Evolutionary conservation across 2,888 invertebrate genomes (phyloP), one percentile per base, ranked within the genome.

Genomic region (Aplocera efformata): DNA sequence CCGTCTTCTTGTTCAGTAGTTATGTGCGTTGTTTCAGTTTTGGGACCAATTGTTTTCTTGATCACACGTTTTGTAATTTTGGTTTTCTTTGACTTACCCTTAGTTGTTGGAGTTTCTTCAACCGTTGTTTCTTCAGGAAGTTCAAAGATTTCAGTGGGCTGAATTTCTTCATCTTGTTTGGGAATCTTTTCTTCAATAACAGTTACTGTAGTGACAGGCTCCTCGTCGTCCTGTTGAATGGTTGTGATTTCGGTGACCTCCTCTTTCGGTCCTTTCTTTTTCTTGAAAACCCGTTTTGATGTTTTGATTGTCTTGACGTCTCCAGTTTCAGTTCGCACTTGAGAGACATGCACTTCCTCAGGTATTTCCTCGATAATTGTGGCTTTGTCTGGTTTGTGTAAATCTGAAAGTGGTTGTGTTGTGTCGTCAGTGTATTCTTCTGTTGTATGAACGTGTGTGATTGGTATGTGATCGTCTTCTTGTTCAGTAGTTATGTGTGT

Each of bases 21-120:
- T 10, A 51, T 43, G 25, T 46, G 20, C 6, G 51, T 48, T 0
- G 48, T 45, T 42, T 48, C 65, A 1, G 54, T 35, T 38, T 61
- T 62, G 2, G 58, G 37, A 66, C 67, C 27, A 63, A 63, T 1
- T 58, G 66, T 57, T 23, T 45, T 49, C 54, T 59, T 22, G 57
- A 36, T 38, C 27, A 33, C 35, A 7, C 47, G 41, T 32, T 55
- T 60, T 53, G 52, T 42, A 31, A 45, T 53, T 40, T 67, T 58
- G 60, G 51, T 33, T 37, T 58, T 50, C 51, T 63, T 55, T 1
- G 31, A 30, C 33, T 49, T 53, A 32, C 67, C 60, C 55, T 78
- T 38, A 2, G 35, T 34, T 1, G 38, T 22, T 7, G 10, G 3
- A 0, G 26, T 27, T 7, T 42, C 42, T 22, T 45, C 39, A 1